Evolutionary conservation across 2,888 invertebrate species (phyloP).

Genomic region (Dryomyza anilis): DNA sequence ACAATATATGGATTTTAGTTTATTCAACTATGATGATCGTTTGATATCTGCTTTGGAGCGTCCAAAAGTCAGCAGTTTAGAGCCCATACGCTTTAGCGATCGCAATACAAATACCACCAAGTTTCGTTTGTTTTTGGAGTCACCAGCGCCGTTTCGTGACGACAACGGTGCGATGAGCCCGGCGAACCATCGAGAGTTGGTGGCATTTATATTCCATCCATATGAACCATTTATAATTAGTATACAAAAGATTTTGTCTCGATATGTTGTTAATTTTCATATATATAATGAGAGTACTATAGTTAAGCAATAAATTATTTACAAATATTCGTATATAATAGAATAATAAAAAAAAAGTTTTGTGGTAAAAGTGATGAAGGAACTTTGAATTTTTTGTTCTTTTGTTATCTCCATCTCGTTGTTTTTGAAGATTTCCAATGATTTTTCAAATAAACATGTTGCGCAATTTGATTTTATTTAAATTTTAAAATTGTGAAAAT

Average conservation of each 20-base stretch:
- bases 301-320: constrained; percentile 35
- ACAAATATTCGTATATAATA: too few relatives aligned
- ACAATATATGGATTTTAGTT: constrained; percentile 87
- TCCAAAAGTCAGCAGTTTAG: constrained; percentile 82
- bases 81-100: constrained; percentile 85
- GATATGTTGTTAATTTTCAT: constrained; percentile 95
- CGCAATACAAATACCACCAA: constrained; percentile 80
- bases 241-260: constrained; percentile 89
- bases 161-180: constrained; percentile 66
- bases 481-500: too few relatives aligned
- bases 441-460: too few relatives aligned
- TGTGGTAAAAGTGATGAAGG: too few relatives aligned
- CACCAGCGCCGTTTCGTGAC: constrained; percentile 37
- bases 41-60: constrained; percentile 95
- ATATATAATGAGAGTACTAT: constrained; percentile 68
- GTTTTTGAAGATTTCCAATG: too few relatives aligned
- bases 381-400: too few relatives aligned
- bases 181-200: constrained; percentile 67
- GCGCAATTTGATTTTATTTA: too few relatives aligned
- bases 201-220: constrained; percentile 96
- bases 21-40: constrained; percentile 95
- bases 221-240: constrained; percentile 95
- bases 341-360: too few relatives aligned
- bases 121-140: constrained; percentile 72
- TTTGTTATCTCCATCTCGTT: too few relatives aligned